A percentile compares a stretch with the other conserved stretches of the same genome.
Conservation (phyloP, 2,797 vertebrate species). For the Acanthurus tractus region DNA sequence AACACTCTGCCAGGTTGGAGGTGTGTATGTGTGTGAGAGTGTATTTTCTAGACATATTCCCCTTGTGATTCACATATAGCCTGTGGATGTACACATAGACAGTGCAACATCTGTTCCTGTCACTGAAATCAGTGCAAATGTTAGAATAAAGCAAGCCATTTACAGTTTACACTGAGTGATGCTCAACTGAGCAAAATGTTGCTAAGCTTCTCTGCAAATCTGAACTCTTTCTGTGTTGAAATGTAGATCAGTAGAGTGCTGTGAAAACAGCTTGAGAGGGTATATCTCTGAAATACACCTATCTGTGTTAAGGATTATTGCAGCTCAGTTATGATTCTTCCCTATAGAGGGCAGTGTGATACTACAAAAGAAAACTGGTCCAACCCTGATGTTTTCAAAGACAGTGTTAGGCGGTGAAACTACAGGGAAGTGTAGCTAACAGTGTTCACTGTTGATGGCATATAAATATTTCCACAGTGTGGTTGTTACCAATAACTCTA, state of each 20-base stretch:
- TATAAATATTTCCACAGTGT: not conserved
- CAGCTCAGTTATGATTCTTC: slow-evolving; percentile 21
- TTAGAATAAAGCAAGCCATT: slow-evolving; percentile 32
- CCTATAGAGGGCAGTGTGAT: slow-evolving; percentile 81
- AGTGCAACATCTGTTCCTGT: slow-evolving; percentile 67
- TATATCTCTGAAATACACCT: slow-evolving; percentile 1
- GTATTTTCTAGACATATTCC: slow-evolving; percentile 59
- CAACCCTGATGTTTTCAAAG: slow-evolving; percentile 7
- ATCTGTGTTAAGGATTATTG: slow-evolving; percentile 1
- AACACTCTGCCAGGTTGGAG: slow-evolving; percentile 73
- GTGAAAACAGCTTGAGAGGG: slow-evolving; percentile 42
- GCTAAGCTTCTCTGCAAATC: slow-evolving; percentile 19
- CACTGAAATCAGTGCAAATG: slow-evolving; percentile 47
- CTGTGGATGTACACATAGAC: slow-evolving; percentile 56
- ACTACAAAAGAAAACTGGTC: slow-evolving; percentile 51
- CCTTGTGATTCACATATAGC: slow-evolving; percentile 55
- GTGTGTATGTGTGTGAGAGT: slow-evolving; percentile 52
- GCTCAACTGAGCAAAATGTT: slow-evolving; percentile 30
- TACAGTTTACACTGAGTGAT: slow-evolving; percentile 40
- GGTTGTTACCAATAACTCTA: not conserved
- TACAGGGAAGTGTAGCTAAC: slow-evolving; percentile 5
- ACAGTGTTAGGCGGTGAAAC: not conserved
- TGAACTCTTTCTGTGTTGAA: slow-evolving; percentile 20
- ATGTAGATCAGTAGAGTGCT: slow-evolving; percentile 23
- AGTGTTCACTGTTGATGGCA: not conserved